These are phyloP conservation scores for Benthosema pterotum DNA, from an alignment of 2,797 vertebrate genomes.

Conservation along the genomic window DNA sequence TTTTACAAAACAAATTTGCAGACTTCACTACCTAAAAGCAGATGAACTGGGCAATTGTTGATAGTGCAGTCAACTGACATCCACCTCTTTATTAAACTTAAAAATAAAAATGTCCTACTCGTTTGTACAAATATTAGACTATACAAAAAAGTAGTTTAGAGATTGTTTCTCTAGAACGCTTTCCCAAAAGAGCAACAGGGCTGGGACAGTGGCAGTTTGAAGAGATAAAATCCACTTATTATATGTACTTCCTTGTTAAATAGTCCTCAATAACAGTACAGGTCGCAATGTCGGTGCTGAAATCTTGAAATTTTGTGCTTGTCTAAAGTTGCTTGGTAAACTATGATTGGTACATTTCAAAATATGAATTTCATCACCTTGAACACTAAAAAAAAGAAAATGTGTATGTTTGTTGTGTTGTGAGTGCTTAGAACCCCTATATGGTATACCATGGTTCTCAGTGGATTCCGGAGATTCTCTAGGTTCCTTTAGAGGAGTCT, in stretches of 20 bases:
- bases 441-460: too few species aligned
- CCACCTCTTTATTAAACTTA: constrained; percentile 54
- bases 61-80: constrained; percentile 52
- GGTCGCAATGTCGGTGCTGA: constrained; percentile 36
- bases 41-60: constrained; percentile 41
- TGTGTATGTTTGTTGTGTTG: background rate
- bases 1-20: constrained; percentile 32
- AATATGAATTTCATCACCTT: constrained; percentile 9
- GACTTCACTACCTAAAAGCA: constrained; percentile 49
- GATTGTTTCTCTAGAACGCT: constrained; percentile 47
- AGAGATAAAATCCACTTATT: constrained; percentile 30
- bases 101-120: constrained; percentile 54
- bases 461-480: too few species aligned
- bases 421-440: background rate
- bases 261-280: constrained; percentile 45
- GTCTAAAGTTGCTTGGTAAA: constrained; percentile 33
- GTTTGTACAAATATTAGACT: constrained; percentile 69
- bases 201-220: constrained; percentile 11
- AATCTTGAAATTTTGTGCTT: constrained; percentile 72
- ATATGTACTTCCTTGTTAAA: constrained; percentile 42
- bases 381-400: background rate
- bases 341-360: background rate
- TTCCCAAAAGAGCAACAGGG: constrained; percentile 42
- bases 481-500: too few species aligned
- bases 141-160: constrained; percentile 60